Evolutionary conservation across 2,888 invertebrate species (phyloP).

Genomic region (Tanypteryx hageni): DNA sequence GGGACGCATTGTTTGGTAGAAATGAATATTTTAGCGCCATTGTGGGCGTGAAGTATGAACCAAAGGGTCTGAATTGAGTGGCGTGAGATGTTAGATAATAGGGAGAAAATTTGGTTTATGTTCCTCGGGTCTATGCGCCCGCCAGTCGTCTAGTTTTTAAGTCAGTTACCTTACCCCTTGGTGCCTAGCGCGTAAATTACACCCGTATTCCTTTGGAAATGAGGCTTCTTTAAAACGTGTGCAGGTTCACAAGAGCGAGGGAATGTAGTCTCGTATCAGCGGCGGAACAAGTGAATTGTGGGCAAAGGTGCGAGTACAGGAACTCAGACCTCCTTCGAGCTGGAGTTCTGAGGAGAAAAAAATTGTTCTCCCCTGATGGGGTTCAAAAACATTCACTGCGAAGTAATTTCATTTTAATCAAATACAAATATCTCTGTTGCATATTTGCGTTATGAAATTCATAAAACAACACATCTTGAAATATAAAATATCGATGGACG

Average conservation of each 20-base stretch:
- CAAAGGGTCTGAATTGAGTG: slow-evolving; percentile 47
- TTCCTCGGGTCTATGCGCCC: neutral
- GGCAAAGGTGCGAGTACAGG: neutral
- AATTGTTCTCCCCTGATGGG: no score
- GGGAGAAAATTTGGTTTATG: slow-evolving; percentile 46
- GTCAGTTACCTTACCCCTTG: neutral
- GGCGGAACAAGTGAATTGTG: neutral
- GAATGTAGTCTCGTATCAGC: neutral
- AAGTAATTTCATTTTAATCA: no score
- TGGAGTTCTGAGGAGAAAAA: neutral
- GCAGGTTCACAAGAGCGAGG: neutral
- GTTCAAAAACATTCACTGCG: no score
- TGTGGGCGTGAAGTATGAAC: slow-evolving; percentile 44
- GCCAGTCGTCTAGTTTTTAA: slow-evolving; percentile 37
- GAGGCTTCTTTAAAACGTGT: neutral
- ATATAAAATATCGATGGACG: no score
- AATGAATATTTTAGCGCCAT: slow-evolving; percentile 63
- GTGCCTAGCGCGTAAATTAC: slow-evolving; percentile 25
- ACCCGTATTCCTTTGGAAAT: neutral
- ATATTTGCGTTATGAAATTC: no score
- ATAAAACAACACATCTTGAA: no score
- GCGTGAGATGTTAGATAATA: slow-evolving; percentile 51
- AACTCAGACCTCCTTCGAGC: no score
- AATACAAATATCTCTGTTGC: no score
- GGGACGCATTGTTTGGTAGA: slow-evolving; percentile 59